Base-by-base conservation (phyloP, 1,140 invertebrate species). In the Drosophila repletoides region DNA sequence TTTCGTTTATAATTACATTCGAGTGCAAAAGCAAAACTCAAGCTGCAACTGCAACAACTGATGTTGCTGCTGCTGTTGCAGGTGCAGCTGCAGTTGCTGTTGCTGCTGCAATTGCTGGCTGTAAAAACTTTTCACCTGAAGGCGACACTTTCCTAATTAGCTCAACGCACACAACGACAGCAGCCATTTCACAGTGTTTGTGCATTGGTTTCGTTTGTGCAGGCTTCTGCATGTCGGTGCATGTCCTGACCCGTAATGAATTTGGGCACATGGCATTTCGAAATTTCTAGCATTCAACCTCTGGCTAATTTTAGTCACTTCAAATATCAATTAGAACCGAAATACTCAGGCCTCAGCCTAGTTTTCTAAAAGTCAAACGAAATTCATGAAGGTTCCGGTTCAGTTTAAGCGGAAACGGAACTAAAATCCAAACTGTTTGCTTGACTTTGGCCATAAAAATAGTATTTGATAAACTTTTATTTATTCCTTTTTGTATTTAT, bases 1-100 rank as follows among this genome's bases (percentile, higher is more conserved):
- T 86, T 86, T 76, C 75, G 81, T 70, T 86, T 87, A 86, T 86
- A 86, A 86, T 86, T 86, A 87, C 81, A 79, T 71, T 59, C 60
- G 76, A 79, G 63, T 53, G n/a, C 56, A 61, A 76, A 46, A 36
- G 52, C 65, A 66, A 51, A 81, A 68, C 58, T 74, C 66, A 56
- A 56, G 40, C 17, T 64, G 60, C n/a, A 24, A 29, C 36, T 19
- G 29, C n/a, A 29, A 29, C 49, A 12, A 29, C 19, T 7, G 17
- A 9, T 15, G 14, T 15, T 19, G 38, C 19, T 41, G 34, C 21
- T 36, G 19, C 29, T 24, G 6, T 33, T 28, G 29, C 51, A 55
- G 49, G 38, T 51, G 14, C 55, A 49, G 38, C 14, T 43, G 41
- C 21, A 45, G 38, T 19, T 19, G 10, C 17, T 14, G 26, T 21